Conservation (phyloP, 2,888 invertebrate species). For the Apomyelois bistriatella region DNA sequence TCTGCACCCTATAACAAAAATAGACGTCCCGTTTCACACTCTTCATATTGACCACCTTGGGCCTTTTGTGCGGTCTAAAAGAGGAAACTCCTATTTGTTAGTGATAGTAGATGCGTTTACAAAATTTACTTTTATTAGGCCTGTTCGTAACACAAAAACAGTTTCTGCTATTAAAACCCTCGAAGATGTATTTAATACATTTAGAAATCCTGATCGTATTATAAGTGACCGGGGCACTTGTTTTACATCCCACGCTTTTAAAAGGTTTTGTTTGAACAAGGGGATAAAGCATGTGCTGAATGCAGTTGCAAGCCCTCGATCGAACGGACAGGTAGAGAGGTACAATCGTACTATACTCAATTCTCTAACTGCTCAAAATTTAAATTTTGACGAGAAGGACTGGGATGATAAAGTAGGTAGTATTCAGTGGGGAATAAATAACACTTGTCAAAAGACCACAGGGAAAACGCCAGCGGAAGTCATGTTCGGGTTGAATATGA, state of each 20-base stretch:
- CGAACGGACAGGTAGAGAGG: constrained; percentile 14
- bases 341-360: no score
- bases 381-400: not conserved
- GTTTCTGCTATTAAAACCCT: no score
- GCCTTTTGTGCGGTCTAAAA: no score
- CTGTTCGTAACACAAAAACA: not conserved
- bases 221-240: not conserved
- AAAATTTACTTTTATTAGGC: not conserved
- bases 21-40: constrained; percentile 33
- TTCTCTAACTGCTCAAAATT: no score
- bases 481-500: not conserved
- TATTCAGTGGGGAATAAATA: constrained; percentile 19
- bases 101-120: not conserved
- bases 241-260: constrained; percentile 12
- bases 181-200: not conserved
- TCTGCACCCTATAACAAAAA: constrained; percentile 44
- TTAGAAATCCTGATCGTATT: not conserved
- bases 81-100: not conserved
- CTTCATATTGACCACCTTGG: no score
- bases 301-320: not conserved
- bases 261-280: not conserved
- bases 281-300: not conserved
- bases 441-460: not conserved
- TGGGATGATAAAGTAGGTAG: constrained; percentile 15
- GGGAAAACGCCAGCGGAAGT: constrained; percentile 10